Conservation (phyloP, 2,797 vertebrate species). For the Anguilla obscura region DNA sequence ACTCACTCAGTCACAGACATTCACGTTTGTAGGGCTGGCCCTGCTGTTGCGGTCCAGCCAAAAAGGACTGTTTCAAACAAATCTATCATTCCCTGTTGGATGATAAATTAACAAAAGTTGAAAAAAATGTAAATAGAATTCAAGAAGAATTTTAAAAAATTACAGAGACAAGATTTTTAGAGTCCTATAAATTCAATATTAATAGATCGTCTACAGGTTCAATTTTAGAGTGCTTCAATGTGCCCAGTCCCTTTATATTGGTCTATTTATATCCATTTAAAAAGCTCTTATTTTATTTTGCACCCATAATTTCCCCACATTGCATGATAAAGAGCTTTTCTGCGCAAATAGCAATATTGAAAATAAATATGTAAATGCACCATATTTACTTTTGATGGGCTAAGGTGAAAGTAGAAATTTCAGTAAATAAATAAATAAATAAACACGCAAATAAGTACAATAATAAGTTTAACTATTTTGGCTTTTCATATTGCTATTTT, state of each 20-base stretch:
- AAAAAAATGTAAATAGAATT: neutral
- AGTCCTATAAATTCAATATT: neutral
- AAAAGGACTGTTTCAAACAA: no score
- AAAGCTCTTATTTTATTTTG: slow-evolving; percentile 21
- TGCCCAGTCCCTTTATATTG: neutral
- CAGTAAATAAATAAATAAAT: slow-evolving; percentile 42
- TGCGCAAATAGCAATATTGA: slow-evolving; percentile 54
- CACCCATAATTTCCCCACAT: slow-evolving; percentile 58
- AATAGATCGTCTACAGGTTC: neutral
- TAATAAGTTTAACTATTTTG: slow-evolving; percentile 63
- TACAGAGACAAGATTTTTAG: neutral
- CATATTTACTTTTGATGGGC: slow-evolving; percentile 68
- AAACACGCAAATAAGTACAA: slow-evolving; percentile 52
- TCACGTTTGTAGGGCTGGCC: no score
- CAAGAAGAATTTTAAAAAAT: neutral
- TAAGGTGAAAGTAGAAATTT: slow-evolving; percentile 59
- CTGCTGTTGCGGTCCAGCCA: no score
- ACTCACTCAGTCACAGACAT: no score
- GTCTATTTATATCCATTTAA: slow-evolving; percentile 27
- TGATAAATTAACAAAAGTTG: neutral
- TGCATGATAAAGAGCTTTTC: slow-evolving; percentile 76
- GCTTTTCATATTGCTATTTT: slow-evolving; percentile 67
- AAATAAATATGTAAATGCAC: slow-evolving; percentile 63
- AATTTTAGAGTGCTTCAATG: slow-evolving; percentile 26
- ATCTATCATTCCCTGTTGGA: neutral